Evolutionary conservation across 1,140 invertebrate genomes (phyloP).

Genomic region (Charaxes varanes): DNA sequence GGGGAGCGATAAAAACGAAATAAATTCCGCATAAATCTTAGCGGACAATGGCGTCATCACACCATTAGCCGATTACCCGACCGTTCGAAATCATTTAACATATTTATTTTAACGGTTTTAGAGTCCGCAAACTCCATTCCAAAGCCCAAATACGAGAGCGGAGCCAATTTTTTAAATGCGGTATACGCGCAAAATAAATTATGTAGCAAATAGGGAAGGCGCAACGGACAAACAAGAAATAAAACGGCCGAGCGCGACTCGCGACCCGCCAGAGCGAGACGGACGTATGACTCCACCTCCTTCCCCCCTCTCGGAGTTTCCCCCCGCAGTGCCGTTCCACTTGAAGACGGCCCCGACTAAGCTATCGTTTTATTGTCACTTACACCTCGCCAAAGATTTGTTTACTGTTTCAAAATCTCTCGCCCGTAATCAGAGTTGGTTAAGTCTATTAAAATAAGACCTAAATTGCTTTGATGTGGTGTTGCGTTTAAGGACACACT

Average conservation of each 20-base stretch:
- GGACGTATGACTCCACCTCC: conserved; percentile 27
- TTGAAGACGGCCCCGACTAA: conserved; percentile 67
- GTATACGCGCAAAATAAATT: conserved; percentile 68
- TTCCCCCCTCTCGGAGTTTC: conserved; percentile 20
- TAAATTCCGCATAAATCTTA: conserved; percentile 51
- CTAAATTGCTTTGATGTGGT: conserved; percentile 22
- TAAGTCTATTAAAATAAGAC: conserved; percentile 22
- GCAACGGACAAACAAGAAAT: conserved; percentile 63
- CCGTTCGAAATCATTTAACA: conserved; percentile 66
- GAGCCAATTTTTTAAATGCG: conserved; percentile 70
- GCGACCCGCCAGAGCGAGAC: conserved; percentile 40
- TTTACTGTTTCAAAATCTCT: conserved; percentile 43
- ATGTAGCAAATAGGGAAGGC: conserved; percentile 63
- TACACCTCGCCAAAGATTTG: conserved; percentile 62
- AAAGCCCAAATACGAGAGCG: conserved; percentile 41
- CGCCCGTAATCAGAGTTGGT: conserved; percentile 17
- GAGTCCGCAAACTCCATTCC: conserved; percentile 54
- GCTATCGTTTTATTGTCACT: conserved; percentile 70
- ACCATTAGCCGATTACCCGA: conserved; percentile 53
- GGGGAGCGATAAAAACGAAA: conserved; percentile 47
- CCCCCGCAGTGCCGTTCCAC: conserved; percentile 43
- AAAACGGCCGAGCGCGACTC: conserved; percentile 54
- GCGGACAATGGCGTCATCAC: conserved; percentile 46
- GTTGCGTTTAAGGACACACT: too few species aligned
- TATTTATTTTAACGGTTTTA: conserved; percentile 50